phyloP scores from a whole-genome alignment of 1,140 invertebrate species.

The Mylabris phalerata region DNA sequence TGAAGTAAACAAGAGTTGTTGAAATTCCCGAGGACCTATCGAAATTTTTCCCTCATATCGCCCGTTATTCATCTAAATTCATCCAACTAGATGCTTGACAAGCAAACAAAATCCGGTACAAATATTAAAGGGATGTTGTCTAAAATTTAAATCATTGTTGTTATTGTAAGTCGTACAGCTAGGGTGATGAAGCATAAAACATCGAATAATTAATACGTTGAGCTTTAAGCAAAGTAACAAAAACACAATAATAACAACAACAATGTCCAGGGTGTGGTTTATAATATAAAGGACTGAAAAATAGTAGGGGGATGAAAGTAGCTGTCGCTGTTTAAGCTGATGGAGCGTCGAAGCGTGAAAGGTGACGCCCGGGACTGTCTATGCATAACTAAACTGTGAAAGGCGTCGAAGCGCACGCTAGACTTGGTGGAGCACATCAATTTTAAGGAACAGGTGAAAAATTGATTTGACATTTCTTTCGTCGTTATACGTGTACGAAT shows the following conservation, averaged over 20 bases:
- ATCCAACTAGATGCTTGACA: too few relatives aligned
- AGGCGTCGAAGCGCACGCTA: constrained; percentile 17
- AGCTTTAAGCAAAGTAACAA: not conserved
- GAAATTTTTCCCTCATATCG: too few relatives aligned
- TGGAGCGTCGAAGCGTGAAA: constrained; percentile 29
- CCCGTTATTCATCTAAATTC: too few relatives aligned
- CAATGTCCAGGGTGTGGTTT: constrained; percentile 4
- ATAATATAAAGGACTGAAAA: not conserved
- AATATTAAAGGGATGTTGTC: too few relatives aligned
- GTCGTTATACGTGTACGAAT: not conserved
- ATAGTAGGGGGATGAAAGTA: constrained; percentile 17
- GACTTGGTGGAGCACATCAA: constrained; percentile 25
- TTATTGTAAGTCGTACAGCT: too few relatives aligned
- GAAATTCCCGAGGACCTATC: too few relatives aligned
- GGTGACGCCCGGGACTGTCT: constrained; percentile 32
- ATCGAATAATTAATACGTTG: not conserved
- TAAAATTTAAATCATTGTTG: too few relatives aligned
- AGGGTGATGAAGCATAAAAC: too few relatives aligned
- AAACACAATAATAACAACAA: not conserved
- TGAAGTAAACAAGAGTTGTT: too few relatives aligned
- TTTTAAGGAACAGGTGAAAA: constrained; percentile 29
- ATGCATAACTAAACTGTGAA: constrained; percentile 30
- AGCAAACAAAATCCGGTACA: too few relatives aligned
- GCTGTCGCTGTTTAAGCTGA: constrained; percentile 31
- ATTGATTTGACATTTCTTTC: constrained; percentile 25